These are phyloP conservation scores for Sebastes aleutianus DNA, from an alignment of 2,797 vertebrate species.

Conservation along the genomic window DNA sequence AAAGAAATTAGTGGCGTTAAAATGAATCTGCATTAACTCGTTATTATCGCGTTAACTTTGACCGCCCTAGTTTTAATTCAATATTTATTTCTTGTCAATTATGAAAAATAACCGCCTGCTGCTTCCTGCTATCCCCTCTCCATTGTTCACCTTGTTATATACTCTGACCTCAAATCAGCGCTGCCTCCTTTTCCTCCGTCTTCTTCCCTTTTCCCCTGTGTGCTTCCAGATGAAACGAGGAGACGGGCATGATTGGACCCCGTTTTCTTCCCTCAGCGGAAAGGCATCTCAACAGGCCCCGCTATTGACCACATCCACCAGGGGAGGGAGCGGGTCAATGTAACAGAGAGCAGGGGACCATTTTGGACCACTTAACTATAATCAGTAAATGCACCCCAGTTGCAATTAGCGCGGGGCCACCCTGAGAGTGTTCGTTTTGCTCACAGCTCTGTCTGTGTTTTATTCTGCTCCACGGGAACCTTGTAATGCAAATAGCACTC, in stretches of 20 bases:
- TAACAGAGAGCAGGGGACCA: conserved; percentile 75
- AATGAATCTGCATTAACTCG: too few species aligned
- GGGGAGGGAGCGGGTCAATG: conserved; percentile 75
- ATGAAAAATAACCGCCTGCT: not conserved
- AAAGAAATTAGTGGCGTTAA: too few species aligned
- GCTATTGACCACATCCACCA: conserved; percentile 73
- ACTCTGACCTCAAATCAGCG: conserved; percentile 36
- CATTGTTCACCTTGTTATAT: conserved; percentile 34
- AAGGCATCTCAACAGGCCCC: conserved; percentile 73
- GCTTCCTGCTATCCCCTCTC: not conserved
- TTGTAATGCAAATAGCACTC: conserved; percentile 70
- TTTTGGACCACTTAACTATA: conserved; percentile 80
- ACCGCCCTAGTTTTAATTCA: not conserved
- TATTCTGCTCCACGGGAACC: conserved; percentile 62
- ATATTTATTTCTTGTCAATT: conserved; percentile 1
- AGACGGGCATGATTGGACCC: conserved; percentile 35
- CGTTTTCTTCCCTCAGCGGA: conserved; percentile 66
- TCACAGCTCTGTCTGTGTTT: conserved; percentile 62
- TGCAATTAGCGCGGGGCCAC: conserved; percentile 77
- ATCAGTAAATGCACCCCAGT: conserved; percentile 79
- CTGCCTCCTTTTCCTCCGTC: not conserved
- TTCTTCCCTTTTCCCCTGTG: not conserved
- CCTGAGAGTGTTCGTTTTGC: conserved; percentile 65
- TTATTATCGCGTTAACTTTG: too few species aligned
- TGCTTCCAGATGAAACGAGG: conserved; percentile 27